phyloP scores from a whole-genome alignment of 2,888 invertebrate species.

The Lamellibrachia columna region DNA sequence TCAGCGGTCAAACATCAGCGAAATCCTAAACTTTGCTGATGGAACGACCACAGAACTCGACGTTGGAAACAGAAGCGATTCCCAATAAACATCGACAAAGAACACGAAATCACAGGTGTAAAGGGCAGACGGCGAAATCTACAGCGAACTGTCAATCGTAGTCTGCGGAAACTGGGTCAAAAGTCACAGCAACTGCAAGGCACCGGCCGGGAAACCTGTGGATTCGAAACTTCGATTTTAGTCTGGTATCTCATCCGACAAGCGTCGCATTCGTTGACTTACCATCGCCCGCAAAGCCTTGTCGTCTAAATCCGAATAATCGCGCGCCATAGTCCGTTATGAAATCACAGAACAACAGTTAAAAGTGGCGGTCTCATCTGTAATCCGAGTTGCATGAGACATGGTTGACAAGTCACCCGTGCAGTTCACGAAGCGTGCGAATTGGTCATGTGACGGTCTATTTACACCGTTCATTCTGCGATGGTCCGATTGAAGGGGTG shows the following conservation, averaged over 20 bases:
- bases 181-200: not conserved
- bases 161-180: conserved; percentile 11
- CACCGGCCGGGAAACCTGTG: not conserved
- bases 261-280: not conserved
- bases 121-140: not conserved
- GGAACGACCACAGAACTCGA: not conserved
- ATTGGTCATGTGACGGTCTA: conserved; percentile 1
- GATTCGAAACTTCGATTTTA: not conserved
- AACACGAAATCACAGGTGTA: not conserved
- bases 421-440: conserved; percentile 4
- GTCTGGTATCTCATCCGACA: not conserved
- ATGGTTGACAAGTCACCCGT: conserved; percentile 4
- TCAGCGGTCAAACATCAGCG: not conserved
- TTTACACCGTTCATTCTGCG: not conserved
- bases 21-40: not conserved
- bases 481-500: not conserved
- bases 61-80: not conserved
- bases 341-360: not conserved
- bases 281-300: not conserved
- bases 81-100: not conserved
- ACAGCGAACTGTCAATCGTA: not conserved
- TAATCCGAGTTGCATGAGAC: not conserved
- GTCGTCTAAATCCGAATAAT: conserved; percentile 7
- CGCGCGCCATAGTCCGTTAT: not conserved
- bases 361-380: not conserved